Evolutionary conservation across 1,140 invertebrate genomes (phyloP), one percentile per base, ranked within the genome.

Genomic region (Acromyrmex echinatior): DNA sequence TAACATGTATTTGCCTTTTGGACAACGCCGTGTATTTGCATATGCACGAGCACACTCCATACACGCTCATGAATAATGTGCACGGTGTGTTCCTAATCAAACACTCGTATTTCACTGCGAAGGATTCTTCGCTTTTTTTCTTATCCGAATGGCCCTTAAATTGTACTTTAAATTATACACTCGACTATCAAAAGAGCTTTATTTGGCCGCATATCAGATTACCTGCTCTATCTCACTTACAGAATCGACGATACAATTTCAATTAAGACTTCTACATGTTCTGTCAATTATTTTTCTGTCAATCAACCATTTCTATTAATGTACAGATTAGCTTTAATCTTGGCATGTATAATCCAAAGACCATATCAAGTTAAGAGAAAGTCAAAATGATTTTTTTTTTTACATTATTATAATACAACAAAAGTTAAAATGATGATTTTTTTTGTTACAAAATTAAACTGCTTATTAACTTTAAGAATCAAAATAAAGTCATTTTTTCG

Each of bases 21-120:
- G 90, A 93, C 92, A 91, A 78, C 74, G 85, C 62, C 85, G 68
- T 68, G 35, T 94, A 94, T 94, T 94, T 94, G 90, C 90, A 78
- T 94, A 94, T 93, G 93, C 93, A 86, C 31, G 74, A 74, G 87
- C 93, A 94, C 93, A 93, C 93, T 93, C 91, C 68, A 91, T 87
- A 90, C 86, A 92, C 88, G 86, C 10, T 35, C 80, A 39, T n/a
- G 62, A 35, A 77, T 85, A 85, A 88, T 90, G 80, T 77, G 80
- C 62, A 91, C 18, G 74, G 18, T 51, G 70, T 74, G 89, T 77
- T 91, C 91, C 91, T 92, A 91, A 92, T 86, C 88, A 92, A 93
- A 93, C 91, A 93, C 56, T 82, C 86, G 66, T 88, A 87, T 88
- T 78, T 91, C 86, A 87, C 25, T 49, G 16, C 18, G 7, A 53